A percentile compares a stretch with the other conserved stretches of the same genome.
phyloP scores from a whole-genome alignment of 2,113 vertebrate species.

The Barnardius zonarius region DNA sequence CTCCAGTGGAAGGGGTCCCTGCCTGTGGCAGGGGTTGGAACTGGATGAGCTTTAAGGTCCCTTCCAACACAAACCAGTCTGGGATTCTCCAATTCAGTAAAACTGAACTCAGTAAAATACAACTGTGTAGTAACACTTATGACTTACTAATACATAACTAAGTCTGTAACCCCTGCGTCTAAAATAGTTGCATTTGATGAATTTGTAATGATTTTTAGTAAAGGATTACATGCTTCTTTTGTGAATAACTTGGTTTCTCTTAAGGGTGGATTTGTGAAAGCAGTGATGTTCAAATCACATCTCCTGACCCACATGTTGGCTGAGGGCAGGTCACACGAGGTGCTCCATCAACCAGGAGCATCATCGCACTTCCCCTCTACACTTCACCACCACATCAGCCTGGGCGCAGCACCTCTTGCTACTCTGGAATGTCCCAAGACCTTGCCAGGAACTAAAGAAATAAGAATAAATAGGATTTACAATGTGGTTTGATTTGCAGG shows the following conservation, averaged over 20 bases:
- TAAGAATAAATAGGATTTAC: neutral
- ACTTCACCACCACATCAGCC: neutral
- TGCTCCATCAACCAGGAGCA: neutral
- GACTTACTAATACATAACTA: neutral
- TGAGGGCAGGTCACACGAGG: neutral
- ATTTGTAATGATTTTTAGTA: neutral
- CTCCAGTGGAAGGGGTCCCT: neutral
- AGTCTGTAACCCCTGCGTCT: neutral
- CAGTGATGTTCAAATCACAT: neutral
- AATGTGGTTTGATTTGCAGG: constrained; percentile 13
- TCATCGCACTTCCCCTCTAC: neutral
- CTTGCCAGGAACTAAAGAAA: neutral
- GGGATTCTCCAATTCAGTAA: neutral
- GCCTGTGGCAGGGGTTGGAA: accelerated
- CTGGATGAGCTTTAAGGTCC: neutral
- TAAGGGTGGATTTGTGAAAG: neutral
- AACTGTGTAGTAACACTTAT: neutral
- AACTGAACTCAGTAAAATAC: neutral
- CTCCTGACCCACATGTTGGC: neutral
- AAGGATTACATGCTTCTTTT: neutral
- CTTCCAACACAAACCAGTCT: neutral
- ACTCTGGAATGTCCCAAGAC: neutral
- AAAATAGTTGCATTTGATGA: neutral
- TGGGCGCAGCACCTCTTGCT: constrained; percentile 5
- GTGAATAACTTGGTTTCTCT: neutral